phyloP scores from a whole-genome alignment of 37 sponge, comb jelly and placozoan species.

The Chondrilla cf. caribensis region DNA sequence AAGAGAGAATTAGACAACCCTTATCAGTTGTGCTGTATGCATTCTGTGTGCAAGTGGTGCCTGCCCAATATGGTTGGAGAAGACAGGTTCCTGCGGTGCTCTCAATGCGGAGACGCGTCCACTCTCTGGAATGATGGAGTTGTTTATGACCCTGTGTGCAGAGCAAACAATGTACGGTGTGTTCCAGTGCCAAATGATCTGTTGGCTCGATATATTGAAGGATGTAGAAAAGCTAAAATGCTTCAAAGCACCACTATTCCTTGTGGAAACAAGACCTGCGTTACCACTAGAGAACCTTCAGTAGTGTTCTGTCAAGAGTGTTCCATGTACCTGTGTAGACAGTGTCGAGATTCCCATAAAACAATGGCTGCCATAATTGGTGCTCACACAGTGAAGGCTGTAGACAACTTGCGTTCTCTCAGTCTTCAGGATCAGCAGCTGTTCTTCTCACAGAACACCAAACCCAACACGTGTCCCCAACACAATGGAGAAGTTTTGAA shows the following conservation, averaged over 20 bases:
- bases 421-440: not conserved
- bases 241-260: not conserved
- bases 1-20: not conserved
- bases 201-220: not conserved
- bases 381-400: not conserved
- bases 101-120: not conserved
- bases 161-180: not conserved
- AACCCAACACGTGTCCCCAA: not conserved
- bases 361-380: not conserved
- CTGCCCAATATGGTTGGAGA: not conserved
- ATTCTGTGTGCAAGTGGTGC: slow-evolving; percentile 16
- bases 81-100: not conserved
- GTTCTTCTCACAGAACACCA: not conserved
- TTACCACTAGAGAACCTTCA: not conserved
- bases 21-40: slow-evolving; percentile 2
- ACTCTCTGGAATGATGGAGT: not conserved
- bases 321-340: not conserved
- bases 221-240: not conserved
- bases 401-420: not conserved
- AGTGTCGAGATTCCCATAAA: not conserved
- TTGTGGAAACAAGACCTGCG: not conserved
- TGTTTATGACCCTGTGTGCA: too few relatives aligned
- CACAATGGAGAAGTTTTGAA: slow-evolving; percentile 8
- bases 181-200: not conserved
- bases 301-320: not conserved